phyloP scores from a whole-genome alignment of 2,113 vertebrate species.

The Phyllopteryx taeniolatus region DNA sequence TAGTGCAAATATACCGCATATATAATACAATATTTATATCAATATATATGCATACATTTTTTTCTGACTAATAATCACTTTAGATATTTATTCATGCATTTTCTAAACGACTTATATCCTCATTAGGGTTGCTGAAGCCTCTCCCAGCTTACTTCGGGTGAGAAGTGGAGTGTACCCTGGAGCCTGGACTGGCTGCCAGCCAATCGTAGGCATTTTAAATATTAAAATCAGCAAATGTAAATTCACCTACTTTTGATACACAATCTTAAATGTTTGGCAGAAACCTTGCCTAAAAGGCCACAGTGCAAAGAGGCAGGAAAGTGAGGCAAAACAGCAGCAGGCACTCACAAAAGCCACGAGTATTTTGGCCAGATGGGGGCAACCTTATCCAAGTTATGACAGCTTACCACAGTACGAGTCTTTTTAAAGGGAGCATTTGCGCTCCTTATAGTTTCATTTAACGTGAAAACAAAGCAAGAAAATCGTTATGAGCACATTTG shows the following conservation, averaged over 20 bases:
- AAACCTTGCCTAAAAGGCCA: constrained; percentile 9
- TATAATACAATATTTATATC: too few species aligned
- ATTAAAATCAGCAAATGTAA: constrained; percentile 2
- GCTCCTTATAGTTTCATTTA: not conserved
- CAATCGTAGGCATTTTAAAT: not conserved
- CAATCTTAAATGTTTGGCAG: not conserved
- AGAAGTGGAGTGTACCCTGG: too few species aligned
- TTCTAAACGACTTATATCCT: too few species aligned
- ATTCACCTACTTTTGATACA: constrained; percentile 2
- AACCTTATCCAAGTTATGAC: constrained; percentile 75
- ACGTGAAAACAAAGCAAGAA: not conserved
- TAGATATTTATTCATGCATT: too few species aligned
- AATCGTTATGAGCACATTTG: not conserved
- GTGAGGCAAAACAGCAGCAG: constrained; percentile 24
- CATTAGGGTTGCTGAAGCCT: not conserved
- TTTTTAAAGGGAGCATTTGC: not conserved
- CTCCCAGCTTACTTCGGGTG: not conserved
- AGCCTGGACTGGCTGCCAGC: not conserved
- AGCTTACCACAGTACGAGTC: constrained; percentile 14
- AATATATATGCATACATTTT: too few species aligned
- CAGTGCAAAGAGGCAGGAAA: constrained; percentile 1
- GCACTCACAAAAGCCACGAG: constrained; percentile 6
- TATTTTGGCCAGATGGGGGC: constrained; percentile 75
- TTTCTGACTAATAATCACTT: too few species aligned
- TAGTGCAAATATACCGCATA: too few species aligned